Evolutionary conservation across 2,113 vertebrate species (phyloP).

Genomic region (Podarcis cretensis): DNA sequence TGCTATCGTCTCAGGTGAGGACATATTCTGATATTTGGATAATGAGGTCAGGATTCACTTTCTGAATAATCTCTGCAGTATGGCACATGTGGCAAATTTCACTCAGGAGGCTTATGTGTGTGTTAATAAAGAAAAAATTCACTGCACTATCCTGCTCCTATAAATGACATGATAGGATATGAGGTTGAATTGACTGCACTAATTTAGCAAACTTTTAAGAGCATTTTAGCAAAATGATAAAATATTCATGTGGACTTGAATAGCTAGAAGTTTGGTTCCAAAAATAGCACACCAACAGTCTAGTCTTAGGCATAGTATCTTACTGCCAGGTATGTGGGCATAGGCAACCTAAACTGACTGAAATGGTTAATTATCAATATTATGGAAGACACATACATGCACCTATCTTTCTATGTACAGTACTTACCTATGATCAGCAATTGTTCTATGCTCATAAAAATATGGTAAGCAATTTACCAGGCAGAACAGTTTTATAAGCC

Average conservation of each 20-base stretch:
- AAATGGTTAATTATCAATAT: too few species aligned
- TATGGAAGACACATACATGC: too few species aligned
- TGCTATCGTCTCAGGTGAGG: slow-evolving; percentile 93
- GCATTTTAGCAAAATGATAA: neutral
- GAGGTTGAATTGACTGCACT: neutral
- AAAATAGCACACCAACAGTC: neutral
- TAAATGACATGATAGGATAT: neutral
- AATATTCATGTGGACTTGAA: slow-evolving; percentile 2
- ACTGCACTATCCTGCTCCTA: neutral
- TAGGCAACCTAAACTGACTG: too few species aligned
- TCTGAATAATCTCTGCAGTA: neutral
- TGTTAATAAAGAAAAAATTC: neutral
- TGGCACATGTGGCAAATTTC: neutral
- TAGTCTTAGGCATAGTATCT: neutral
- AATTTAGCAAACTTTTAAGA: neutral
- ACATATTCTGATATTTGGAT: neutral
- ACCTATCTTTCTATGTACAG: too few species aligned
- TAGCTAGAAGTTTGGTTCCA: neutral
- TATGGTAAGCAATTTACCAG: too few species aligned
- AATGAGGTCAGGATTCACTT: neutral
- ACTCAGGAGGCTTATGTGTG: neutral
- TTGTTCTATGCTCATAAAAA: too few species aligned
- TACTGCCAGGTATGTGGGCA: too few species aligned
- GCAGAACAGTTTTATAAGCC: too few species aligned
- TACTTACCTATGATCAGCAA: too few species aligned